These are phyloP conservation scores for Silvanus unidentatus DNA, from an alignment of 2,888 invertebrate genomes.

Conservation along the genomic window DNA sequence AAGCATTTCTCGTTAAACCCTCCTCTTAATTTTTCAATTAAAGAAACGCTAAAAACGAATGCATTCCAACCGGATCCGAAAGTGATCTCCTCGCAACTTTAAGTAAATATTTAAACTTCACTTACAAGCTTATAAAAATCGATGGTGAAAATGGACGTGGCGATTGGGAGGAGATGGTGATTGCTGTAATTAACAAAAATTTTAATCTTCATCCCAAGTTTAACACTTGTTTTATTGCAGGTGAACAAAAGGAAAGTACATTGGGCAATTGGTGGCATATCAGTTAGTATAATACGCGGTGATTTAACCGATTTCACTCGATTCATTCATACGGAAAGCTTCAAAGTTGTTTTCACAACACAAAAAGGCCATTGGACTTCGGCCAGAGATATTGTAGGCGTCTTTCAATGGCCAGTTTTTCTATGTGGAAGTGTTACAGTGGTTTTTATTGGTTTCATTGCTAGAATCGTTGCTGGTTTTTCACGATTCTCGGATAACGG, in stretches of 20 bases:
- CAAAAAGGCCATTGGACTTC: slow-evolving; percentile 7
- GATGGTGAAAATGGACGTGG: slow-evolving; percentile 5
- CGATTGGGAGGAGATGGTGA: slow-evolving; percentile 15
- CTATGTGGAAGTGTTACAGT: slow-evolving; percentile 2
- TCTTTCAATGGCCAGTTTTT: slow-evolving; percentile 7
- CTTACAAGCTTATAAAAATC: slow-evolving; percentile 14
- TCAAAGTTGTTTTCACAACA: slow-evolving; percentile 5
- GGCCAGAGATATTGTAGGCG: slow-evolving; percentile 8
- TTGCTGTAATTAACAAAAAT: slow-evolving; percentile 12
- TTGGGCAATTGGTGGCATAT: slow-evolving; percentile 20
- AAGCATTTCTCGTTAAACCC: background rate
- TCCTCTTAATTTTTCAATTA: too few species aligned
- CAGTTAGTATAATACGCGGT: slow-evolving; percentile 10
- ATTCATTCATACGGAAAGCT: slow-evolving; percentile 14
- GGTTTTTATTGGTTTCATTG: slow-evolving; percentile 2
- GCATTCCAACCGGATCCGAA: slow-evolving; percentile 14
- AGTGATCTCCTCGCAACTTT: slow-evolving; percentile 6
- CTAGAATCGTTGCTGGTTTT: too few species aligned
- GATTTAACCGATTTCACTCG: slow-evolving; percentile 15
- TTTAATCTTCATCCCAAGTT: background rate
- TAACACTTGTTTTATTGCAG: slow-evolving; percentile 5
- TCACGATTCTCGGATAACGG: too few species aligned
- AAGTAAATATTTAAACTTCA: slow-evolving; percentile 14
- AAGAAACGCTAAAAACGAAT: slow-evolving; percentile 8
- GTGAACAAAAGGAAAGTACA: slow-evolving; percentile 10